Evolutionary conservation across 2,797 vertebrate species (phyloP).

Genomic region (Sarcoramphus papa): DNA sequence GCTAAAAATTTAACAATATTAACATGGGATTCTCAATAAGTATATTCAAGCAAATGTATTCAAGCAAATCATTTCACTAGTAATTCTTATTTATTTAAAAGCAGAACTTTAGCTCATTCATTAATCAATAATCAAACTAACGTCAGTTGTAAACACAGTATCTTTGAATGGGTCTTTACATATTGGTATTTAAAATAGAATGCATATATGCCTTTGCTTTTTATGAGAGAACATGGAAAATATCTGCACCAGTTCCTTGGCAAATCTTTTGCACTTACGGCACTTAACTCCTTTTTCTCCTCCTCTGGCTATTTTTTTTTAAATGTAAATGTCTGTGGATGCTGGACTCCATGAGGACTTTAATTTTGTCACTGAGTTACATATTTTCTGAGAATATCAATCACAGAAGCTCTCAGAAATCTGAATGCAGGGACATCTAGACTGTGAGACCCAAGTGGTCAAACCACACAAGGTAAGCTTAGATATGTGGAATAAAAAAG

Average conservation of each 20-base stretch:
- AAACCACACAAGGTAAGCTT: neutral
- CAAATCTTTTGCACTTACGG: neutral
- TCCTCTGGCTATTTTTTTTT: neutral
- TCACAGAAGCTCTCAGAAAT: neutral
- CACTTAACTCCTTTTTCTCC: neutral
- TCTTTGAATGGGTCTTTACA: neutral
- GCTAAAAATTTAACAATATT: neutral
- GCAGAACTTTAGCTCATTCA: neutral
- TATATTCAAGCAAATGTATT: neutral
- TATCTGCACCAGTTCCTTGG: neutral
- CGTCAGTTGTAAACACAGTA: neutral
- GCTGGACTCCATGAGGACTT: neutral
- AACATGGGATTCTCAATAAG: neutral
- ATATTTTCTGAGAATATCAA: neutral
- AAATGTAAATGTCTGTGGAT: neutral
- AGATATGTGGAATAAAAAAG: neutral
- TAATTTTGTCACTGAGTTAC: neutral
- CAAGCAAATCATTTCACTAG: neutral
- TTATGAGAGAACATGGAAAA: neutral
- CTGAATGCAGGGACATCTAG: neutral
- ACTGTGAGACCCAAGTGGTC: neutral
- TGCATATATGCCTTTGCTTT: neutral
- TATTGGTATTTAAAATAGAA: neutral
- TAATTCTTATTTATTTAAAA: neutral
- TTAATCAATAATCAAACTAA: neutral